Base-by-base conservation (phyloP, 2,113 vertebrate genomes). In the Coptodon rendalli region DNA sequence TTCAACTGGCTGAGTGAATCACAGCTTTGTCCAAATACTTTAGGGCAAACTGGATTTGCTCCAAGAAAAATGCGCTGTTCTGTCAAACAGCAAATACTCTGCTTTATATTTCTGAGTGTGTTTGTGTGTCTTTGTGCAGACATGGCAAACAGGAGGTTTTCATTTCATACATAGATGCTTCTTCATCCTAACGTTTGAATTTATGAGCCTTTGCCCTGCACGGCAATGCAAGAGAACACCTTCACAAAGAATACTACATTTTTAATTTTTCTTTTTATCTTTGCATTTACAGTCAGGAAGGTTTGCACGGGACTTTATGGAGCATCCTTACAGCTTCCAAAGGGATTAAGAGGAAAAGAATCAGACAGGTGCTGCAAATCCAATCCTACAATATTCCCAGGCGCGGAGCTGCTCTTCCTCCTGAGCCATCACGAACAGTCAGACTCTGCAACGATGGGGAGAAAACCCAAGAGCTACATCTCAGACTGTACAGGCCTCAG, bases 1-100 rank as follows among this genome's bases (percentile, higher is more conserved):
- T 31, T 31, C 38, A 86, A 76, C 13, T 24, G 82, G 56, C 76
- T n/a, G 73, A 87, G 76, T 87, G 81, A 93, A 80, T 90, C 80
- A 87, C 50, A 80, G 29, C 22, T 78, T 59, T 34, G 36, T 87
- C 50, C 43, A 63, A 45, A 86, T 43, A 83, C 56, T 89, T 76
- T 24, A 81, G 61, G 80, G 6, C 13, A 34, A 80, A 31, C 27
- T 85, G 31, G 68, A 48, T 87, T 84, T 10, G 19, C 9, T 56
- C 40, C 85, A 86, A 82, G 53, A 80, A 31, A 2, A 84, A 66
- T 76, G 34, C 13, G 6, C 40, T 53, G 40, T 83, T 86, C 50
- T 76, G 40, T 76, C 68, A 76, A 29, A 48, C 6, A 48, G 1
- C 71, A 48, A 76, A 76, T 48, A 29, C 16, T 31, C 16, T 0